Conservation (phyloP, 2,888 invertebrate species). For the Gymnoscelis rufifasciata region DNA sequence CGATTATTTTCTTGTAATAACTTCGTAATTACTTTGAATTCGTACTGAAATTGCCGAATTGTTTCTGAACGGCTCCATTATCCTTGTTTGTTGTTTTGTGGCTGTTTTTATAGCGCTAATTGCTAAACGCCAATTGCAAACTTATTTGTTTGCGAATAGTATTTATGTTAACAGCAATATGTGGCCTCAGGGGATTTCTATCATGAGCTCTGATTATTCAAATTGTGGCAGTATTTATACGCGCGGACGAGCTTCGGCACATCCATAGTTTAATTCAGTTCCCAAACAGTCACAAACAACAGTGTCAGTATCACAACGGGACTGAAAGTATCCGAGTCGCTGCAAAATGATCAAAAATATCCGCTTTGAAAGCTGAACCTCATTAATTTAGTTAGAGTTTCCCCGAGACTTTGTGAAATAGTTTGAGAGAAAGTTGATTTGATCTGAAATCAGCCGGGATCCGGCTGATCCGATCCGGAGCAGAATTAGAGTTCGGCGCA, state of each 20-base stretch:
- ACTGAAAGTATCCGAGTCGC: neutral
- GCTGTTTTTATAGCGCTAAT: neutral
- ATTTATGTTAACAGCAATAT: too few relatives aligned
- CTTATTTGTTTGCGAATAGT: too few relatives aligned
- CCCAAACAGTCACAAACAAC: too few relatives aligned
- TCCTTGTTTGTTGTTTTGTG: neutral
- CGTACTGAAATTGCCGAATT: constrained; percentile 1
- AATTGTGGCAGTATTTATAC: too few relatives aligned
- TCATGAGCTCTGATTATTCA: too few relatives aligned
- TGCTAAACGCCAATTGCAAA: neutral
- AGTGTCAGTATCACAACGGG: too few relatives aligned
- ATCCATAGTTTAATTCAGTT: too few relatives aligned
- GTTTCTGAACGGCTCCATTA: constrained; percentile 6
- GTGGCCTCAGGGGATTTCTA: neutral
- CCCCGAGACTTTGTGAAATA: constrained; percentile 5
- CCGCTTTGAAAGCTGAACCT: constrained; percentile 11
- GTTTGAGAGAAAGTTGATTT: constrained; percentile 4
- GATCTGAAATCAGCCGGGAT: constrained; percentile 1
- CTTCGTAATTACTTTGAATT: constrained; percentile 11
- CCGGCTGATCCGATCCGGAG: constrained; percentile 3
- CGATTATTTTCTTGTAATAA: constrained; percentile 8
- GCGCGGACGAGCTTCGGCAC: too few relatives aligned
- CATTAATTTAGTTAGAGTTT: neutral
- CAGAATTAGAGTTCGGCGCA: constrained; percentile 1
- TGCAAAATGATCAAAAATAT: neutral